Evolutionary conservation across 2,888 invertebrate species (phyloP).

Genomic region (Bugula neritina): DNA sequence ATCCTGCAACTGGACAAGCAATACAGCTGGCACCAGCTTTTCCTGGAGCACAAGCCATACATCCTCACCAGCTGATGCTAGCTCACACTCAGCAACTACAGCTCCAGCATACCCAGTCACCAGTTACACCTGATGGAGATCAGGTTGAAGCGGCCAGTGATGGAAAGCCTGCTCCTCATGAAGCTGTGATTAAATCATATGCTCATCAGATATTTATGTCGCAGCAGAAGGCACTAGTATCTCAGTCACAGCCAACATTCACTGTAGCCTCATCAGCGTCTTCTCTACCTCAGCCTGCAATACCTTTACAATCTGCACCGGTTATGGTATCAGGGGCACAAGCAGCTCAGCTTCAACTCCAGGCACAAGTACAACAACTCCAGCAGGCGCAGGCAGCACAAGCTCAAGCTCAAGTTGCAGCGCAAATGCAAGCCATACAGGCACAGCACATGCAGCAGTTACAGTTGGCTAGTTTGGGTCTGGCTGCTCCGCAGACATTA

Average conservation of each 20-base stretch:
- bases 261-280: background rate
- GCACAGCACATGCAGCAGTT: conserved; percentile 18
- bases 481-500: background rate
- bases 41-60: background rate
- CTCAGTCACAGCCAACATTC: conserved; percentile 13
- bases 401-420: background rate
- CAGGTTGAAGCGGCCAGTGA: background rate
- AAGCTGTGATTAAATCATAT: conserved; percentile 24
- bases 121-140: background rate
- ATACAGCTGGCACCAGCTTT: conserved; percentile 7
- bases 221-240: conserved; percentile 24
- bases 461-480: background rate
- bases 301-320: conserved; percentile 2
- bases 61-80: background rate
- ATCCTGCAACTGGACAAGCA: conserved; percentile 4
- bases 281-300: background rate
- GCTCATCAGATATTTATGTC: conserved; percentile 27
- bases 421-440: background rate
- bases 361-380: background rate
- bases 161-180: conserved; percentile 25
- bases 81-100: conserved; percentile 13
- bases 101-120: conserved; percentile 21
- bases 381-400: background rate
- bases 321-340: background rate
- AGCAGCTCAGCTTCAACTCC: conserved; percentile 21